Evolutionary conservation across 1,140 invertebrate genomes (phyloP).

Genomic region (Aphidius gifuensis): DNA sequence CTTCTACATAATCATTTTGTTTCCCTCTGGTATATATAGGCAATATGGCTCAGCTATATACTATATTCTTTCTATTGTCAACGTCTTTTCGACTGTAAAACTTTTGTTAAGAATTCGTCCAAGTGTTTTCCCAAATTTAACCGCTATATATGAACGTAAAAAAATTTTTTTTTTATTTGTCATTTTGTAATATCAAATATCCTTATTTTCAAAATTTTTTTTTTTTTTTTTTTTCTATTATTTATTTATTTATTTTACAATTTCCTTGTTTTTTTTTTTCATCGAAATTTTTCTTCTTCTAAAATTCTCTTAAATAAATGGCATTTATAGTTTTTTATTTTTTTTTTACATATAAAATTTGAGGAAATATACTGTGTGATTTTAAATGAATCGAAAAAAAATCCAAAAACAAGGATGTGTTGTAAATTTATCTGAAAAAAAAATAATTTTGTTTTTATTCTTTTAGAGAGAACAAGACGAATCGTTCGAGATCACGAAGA

Average conservation of each 20-base stretch:
- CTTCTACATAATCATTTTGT: background rate
- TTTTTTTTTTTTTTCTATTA: background rate
- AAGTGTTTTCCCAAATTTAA: constrained; percentile 41
- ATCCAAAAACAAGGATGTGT: background rate
- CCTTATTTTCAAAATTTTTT: background rate
- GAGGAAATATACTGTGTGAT: background rate
- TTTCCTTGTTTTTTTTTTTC: background rate
- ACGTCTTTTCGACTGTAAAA: constrained; percentile 47
- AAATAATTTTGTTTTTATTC: background rate
- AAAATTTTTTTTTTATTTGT: background rate
- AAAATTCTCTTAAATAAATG: no score
- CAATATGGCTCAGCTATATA: constrained; percentile 18
- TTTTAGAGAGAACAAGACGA: background rate
- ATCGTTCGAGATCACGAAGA: background rate
- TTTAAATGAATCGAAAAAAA: background rate
- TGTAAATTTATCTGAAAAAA: background rate
- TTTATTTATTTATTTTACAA: background rate
- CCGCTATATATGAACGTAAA: constrained; percentile 4
- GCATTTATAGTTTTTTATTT: no score
- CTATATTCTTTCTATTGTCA: constrained; percentile 46
- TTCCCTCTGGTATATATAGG: background rate
- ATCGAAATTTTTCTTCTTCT: no score
- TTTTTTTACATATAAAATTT: no score
- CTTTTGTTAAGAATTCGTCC: constrained; percentile 43
- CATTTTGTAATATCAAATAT: constrained; percentile 7